Base-by-base conservation (phyloP, 2,888 invertebrate species). In the Acanthosoma haemorrhoidale region DNA sequence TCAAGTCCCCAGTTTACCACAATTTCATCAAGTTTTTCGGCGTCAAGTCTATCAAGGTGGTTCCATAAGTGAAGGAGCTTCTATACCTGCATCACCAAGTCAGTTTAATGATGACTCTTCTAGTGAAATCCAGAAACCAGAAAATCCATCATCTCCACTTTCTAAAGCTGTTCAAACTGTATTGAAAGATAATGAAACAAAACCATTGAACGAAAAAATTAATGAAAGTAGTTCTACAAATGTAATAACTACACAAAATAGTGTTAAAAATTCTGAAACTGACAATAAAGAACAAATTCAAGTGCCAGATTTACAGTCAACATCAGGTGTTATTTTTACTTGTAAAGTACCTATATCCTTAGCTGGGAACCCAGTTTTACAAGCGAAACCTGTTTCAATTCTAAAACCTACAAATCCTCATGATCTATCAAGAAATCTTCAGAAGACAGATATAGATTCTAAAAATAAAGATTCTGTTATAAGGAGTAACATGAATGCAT, bases 11-110 rank as follows among this genome's bases (percentile, higher is more conserved):
- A 82, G 84, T 68, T 80, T 90, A 71, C 90, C 90, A 3, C 90
- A 90, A 79, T 90, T 90, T 78, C 89, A 89, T 77, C 90, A 90
- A 80, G 90, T 88, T 0, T 90, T 90, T 78, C 89, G 90, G 1
- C 89, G 89, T 79, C 85, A 87, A 58, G 86, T 87, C 57, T 89
- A 79, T 77, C 70, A 78, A 76, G 32, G 75, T 75, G 29, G 73
- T 75, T 63, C 72, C 72, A 15, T 72, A 69, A 59, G 76, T 69
- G 70, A 69, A 73, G 32, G 73, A 72, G 32, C 70, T 51, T 73
- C 75, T 72, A 43, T 75, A 1, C 61, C 76, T 11, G 76, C 77
- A 63, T 76, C 78, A 13, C 67, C 67, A 3, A 32, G 32, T 16
- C 71, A 71, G 57, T 73, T 66, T 68, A 67, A 58, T 61, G 71